Base-by-base conservation (phyloP, 2,797 vertebrate genomes). In the Aeoliscus strigatus region DNA sequence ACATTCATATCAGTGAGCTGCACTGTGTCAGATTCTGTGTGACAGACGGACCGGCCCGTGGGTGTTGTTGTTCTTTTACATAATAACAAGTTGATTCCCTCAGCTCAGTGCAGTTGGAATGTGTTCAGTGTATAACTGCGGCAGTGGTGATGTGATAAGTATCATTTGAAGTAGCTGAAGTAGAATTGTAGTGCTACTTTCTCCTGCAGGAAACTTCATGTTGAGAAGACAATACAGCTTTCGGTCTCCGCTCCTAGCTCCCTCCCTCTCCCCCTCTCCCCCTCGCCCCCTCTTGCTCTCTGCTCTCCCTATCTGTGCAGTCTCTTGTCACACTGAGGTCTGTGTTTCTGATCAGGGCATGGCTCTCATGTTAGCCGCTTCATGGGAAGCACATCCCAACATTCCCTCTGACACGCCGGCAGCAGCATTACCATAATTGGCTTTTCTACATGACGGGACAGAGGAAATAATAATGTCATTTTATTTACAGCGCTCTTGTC, bases 401-500 rank as follows among this genome's bases (percentile, higher is more conserved):
- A 91, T 93, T 94, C 90, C 89, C 92, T 92, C 89, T 93, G 93
- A 94, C 92, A 92, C 91, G 91, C 91, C 88, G 84, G 86, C 91
- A 91, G 94, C 93, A 94, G 36, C 46, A 49, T 49, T 98, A 96
- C 93, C 94, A 98, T 99, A 99, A 99, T 99, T 99, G 96, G 94
- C 95, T 99, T 96, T 97, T 97, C 95, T 95, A 96, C 94, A 98
- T 96, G 94, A 97, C 93, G 90, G 94, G 94, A 97, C 93, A 97
- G 93, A 96, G 94, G 95, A 99, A 98, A 98, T 98, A 98, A 98
- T 97, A 97, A 97, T 97, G 95, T 97, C 94, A 96, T 96, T 99
- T 99, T 99, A 98, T 98, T 99, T 99, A 98, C 96, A 97, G 92
- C 91, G 92, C 79, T 80, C 81, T 81, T 82, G 82, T 84, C 82